A percentile compares a stretch with the other conserved stretches of the same genome.
Conservation (phyloP, 2,113 vertebrate genomes). For the Phainopepla nitens region DNA sequence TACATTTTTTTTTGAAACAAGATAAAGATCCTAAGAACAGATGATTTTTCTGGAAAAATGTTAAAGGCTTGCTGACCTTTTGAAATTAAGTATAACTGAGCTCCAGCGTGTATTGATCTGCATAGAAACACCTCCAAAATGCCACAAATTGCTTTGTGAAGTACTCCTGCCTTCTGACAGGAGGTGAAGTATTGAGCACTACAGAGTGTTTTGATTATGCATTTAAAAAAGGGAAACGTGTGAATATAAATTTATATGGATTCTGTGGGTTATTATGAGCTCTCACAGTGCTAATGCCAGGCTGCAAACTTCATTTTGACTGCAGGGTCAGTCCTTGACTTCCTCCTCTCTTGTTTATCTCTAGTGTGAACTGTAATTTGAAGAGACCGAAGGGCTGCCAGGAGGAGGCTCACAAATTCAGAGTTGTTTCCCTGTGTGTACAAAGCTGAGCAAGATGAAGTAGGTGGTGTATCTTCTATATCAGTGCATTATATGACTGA, state of each 20-base stretch:
- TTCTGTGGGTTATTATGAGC: neutral
- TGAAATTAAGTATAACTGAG: neutral
- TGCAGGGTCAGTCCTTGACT: neutral
- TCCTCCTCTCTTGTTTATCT: neutral
- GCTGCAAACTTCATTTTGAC: neutral
- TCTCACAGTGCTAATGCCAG: neutral
- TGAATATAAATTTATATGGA: neutral
- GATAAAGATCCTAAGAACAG: neutral
- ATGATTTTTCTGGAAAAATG: neutral
- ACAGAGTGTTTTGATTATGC: neutral
- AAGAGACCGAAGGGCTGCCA: neutral
- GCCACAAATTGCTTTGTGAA: neutral
- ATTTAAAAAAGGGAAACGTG: neutral
- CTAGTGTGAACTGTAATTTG: neutral
- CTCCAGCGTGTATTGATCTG: neutral
- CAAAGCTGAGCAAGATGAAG: neutral
- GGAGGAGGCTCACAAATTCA: neutral
- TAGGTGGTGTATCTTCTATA: neutral
- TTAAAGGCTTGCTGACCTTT: neutral
- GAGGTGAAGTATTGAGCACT: neutral
- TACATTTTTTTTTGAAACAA: neutral
- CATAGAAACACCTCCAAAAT: neutral
- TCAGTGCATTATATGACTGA: neutral
- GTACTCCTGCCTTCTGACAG: neutral
- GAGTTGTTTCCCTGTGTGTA: neutral